Base-by-base conservation (phyloP, 1,140 invertebrate species). In the Cataglyphis hispanica region DNA sequence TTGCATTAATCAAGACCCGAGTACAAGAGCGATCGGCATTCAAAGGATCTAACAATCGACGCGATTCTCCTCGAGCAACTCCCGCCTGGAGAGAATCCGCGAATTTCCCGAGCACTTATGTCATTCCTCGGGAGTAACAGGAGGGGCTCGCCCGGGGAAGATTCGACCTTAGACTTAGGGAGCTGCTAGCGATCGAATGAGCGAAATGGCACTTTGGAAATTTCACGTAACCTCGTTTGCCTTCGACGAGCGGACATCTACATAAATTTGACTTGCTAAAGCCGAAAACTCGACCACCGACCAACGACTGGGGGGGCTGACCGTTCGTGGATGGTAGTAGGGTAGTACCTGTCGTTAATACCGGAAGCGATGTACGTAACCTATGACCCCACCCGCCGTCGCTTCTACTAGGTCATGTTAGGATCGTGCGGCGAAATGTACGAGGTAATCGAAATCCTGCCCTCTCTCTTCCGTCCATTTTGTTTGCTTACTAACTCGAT, bases 191-290 rank as follows among this genome's bases (percentile, higher is more conserved):
- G 67, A 63, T 56, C 70, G 84, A 88, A 87, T 70, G 46, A 86
- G 46, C 66, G 76, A 60, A 69, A 87, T 70, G 53, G 80, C 40
- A 72, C 60, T 88, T 88, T 72, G 58, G 34, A 74, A 74, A 84
- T 83, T 81, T 87, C 74, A 76, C 66, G 56, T 61, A 70, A 75
- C 72, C 89, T 87, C 64, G 75, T 58, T 69, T 75, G 61, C 31
- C 40, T 67, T 85, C 75, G 31, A 56, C 43, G 22, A 50, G 11
- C 63, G 19, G 64, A 19, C 77, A 94, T 94, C 91, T 93, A 88
- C 92, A 93, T 93, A 92, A 93, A 94, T 94, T 94, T 94, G 93
- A 94, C 93, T 94, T 94, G 94, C 93, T 93, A 94, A 94, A 78
- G 77, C 83, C 88, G 89, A 91, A 93, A 93, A 93, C 91, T 83